Evolutionary conservation across 2,797 vertebrate genomes (phyloP).

Genomic region (Oreochromis grahami): DNA sequence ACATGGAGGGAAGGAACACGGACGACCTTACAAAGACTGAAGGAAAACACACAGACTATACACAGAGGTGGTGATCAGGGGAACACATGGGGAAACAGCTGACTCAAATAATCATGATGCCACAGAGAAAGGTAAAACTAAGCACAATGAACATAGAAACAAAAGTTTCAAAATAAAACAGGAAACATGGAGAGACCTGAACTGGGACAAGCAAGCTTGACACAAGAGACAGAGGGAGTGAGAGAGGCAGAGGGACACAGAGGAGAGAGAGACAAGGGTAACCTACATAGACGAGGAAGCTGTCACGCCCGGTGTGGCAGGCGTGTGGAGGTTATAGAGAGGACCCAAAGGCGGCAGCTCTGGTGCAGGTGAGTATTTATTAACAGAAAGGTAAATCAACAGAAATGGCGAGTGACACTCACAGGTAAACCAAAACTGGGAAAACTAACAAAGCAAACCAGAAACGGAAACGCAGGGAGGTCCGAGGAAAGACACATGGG

Average conservation of each 20-base stretch:
- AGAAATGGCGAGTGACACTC: too few relatives aligned
- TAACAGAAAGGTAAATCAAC: too few relatives aligned
- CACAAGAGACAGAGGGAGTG: neutral
- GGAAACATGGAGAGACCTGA: neutral
- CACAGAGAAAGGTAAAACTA: neutral
- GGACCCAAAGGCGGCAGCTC: too few relatives aligned
- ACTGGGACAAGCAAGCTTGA: neutral
- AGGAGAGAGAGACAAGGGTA: neutral
- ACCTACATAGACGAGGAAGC: neutral
- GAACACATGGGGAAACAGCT: neutral
- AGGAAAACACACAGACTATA: neutral
- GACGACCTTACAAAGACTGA: neutral
- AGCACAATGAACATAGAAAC: neutral
- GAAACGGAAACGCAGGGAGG: too few relatives aligned
- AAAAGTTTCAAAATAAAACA: rapidly evolving
- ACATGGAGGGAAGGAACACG: neutral
- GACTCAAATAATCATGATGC: neutral
- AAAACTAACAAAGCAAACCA: too few relatives aligned
- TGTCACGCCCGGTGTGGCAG: too few relatives aligned
- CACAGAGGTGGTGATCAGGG: neutral
- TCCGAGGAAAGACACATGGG: too few relatives aligned
- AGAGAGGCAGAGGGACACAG: neutral
- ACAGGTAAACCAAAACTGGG: too few relatives aligned
- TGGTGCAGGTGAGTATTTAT: too few relatives aligned
- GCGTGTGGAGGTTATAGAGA: too few relatives aligned